phyloP scores from a whole-genome alignment of 1,140 invertebrate genomes.

The Cheumatopsyche charites region DNA sequence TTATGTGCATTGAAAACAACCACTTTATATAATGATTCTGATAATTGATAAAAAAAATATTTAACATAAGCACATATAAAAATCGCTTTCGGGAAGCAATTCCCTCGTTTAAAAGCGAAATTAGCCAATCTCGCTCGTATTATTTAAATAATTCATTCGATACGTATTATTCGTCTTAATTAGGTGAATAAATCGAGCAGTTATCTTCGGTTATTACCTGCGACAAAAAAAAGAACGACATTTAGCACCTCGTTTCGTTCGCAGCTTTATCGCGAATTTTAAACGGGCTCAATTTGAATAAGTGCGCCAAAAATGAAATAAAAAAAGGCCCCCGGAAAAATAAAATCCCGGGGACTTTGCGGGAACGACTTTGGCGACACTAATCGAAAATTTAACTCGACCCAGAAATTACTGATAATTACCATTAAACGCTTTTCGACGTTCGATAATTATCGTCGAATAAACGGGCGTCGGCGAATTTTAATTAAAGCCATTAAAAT shows the following conservation, averaged over 20 bases:
- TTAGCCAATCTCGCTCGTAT: too few relatives aligned
- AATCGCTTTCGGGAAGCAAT: too few relatives aligned
- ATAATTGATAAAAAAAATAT: too few relatives aligned
- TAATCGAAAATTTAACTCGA: constrained; percentile 20
- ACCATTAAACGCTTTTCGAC: constrained; percentile 26
- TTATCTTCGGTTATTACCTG: too few relatives aligned
- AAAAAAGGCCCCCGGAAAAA: background rate
- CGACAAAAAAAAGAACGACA: background rate
- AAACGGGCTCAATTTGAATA: constrained; percentile 11
- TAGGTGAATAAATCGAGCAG: too few relatives aligned
- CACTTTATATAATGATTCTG: too few relatives aligned
- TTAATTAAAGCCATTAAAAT: constrained; percentile 28
- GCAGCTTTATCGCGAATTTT: constrained; percentile 7
- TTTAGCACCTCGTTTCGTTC: background rate
- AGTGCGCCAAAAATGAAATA: constrained; percentile 14
- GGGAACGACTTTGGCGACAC: constrained; percentile 11
- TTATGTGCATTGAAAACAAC: too few relatives aligned
- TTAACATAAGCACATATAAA: too few relatives aligned
- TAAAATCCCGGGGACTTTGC: background rate
- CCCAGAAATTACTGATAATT: constrained; percentile 26
- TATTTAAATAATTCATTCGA: too few relatives aligned
- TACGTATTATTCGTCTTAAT: too few relatives aligned
- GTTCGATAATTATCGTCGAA: constrained; percentile 25
- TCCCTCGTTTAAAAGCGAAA: too few relatives aligned
- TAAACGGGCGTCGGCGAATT: constrained; percentile 26